These are phyloP conservation scores for Danio albolineatus DNA, from an alignment of 2,797 vertebrate genomes.

Conservation along the genomic window DNA sequence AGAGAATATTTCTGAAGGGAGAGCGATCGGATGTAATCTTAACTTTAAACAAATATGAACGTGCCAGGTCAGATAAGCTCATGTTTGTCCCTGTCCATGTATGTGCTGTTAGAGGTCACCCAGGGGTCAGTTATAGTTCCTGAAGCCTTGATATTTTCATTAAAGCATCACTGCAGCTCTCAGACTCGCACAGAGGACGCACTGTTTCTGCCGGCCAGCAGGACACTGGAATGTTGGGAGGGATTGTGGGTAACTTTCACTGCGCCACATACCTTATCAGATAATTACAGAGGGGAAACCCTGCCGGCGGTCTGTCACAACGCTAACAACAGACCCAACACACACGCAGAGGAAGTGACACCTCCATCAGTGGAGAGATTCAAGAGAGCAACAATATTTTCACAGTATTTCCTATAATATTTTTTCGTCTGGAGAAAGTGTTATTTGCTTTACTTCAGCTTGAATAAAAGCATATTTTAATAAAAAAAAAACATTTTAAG, in stretches of 20 bases:
- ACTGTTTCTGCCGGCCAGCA: slow-evolving; percentile 70
- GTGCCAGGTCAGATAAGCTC: slow-evolving; percentile 3
- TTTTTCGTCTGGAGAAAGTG: too few relatives aligned
- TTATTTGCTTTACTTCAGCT: too few relatives aligned
- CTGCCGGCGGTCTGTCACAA: slow-evolving; percentile 64
- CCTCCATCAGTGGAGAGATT: not conserved
- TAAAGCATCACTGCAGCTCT: slow-evolving; percentile 46
- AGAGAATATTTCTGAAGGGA: not conserved
- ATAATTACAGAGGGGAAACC: slow-evolving; percentile 71
- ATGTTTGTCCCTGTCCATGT: not conserved
- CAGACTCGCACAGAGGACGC: slow-evolving; percentile 73
- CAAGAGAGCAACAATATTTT: too few relatives aligned
- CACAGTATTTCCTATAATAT: too few relatives aligned
- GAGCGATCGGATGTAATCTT: not conserved
- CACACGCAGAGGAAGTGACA: slow-evolving; percentile 1
- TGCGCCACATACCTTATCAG: slow-evolving; percentile 74
- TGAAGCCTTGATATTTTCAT: slow-evolving; percentile 43
- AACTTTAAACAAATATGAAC: slow-evolving; percentile 39
- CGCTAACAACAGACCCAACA: slow-evolving; percentile 56
- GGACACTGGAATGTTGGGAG: slow-evolving; percentile 76
- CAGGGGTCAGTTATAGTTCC: slow-evolving; percentile 47
- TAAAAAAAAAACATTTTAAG: too few relatives aligned
- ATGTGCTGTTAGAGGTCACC: slow-evolving; percentile 20
- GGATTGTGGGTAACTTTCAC: slow-evolving; percentile 74
- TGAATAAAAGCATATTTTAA: too few relatives aligned